These are phyloP conservation scores for Phyllotreta striolata DNA, from an alignment of 2,888 invertebrate genomes.

Conservation along the genomic window DNA sequence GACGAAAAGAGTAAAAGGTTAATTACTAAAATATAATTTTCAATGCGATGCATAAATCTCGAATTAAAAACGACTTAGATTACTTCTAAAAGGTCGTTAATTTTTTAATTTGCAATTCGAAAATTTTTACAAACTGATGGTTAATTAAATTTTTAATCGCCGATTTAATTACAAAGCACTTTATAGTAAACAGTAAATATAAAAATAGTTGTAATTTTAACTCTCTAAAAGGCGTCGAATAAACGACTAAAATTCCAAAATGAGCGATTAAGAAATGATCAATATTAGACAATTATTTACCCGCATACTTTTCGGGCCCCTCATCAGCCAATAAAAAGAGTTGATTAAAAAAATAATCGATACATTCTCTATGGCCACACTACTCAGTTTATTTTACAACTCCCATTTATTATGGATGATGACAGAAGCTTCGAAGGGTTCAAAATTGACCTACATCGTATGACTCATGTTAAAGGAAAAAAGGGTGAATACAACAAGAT, in stretches of 20 bases:
- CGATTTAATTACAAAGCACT: too few relatives aligned
- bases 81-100: conserved; percentile 45
- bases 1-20: conserved; percentile 42
- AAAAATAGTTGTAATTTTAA: too few relatives aligned
- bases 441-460: conserved; percentile 53
- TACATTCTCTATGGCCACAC: conserved; percentile 27
- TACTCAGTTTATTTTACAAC: conserved; percentile 25
- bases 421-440: conserved; percentile 49
- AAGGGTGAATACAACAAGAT: conserved; percentile 45
- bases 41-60: conserved; percentile 49
- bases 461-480: conserved; percentile 48
- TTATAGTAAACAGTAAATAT: too few relatives aligned
- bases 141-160: too few relatives aligned
- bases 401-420: conserved; percentile 43
- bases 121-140: neutral
- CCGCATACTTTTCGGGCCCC: conserved; percentile 9
- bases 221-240: too few relatives aligned
- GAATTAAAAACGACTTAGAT: conserved; percentile 57
- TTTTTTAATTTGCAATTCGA: conserved; percentile 35
- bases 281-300: conserved; percentile 10
- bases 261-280: conserved; percentile 4
- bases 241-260: too few relatives aligned
- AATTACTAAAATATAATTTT: conserved; percentile 49
- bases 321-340: conserved; percentile 1
- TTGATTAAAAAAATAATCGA: conserved; percentile 33